phyloP scores from a whole-genome alignment of 2,888 invertebrate species.

The Auanema sp. region DNA sequence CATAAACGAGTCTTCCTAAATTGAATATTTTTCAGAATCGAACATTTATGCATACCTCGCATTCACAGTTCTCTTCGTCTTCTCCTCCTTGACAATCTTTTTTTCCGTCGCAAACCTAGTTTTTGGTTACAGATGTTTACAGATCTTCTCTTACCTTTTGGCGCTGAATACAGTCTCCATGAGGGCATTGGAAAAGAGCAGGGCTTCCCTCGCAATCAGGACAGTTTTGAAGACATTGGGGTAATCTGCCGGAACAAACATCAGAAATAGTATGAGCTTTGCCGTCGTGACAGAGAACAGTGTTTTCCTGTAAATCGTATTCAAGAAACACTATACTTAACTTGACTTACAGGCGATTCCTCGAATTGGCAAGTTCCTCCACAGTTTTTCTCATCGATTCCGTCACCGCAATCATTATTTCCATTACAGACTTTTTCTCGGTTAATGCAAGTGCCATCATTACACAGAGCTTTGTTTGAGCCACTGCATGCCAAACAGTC shows the following conservation, averaged over 20 bases:
- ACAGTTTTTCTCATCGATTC: slow-evolving; percentile 52
- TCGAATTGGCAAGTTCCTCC: slow-evolving; percentile 46
- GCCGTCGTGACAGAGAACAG: slow-evolving; percentile 26
- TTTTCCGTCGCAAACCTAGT: slow-evolving; percentile 50
- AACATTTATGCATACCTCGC: background rate
- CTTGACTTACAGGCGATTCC: background rate
- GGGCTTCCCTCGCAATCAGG: slow-evolving; percentile 35
- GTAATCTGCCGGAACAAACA: slow-evolving; percentile 44
- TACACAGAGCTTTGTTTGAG: slow-evolving; percentile 42
- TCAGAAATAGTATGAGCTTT: slow-evolving; percentile 32
- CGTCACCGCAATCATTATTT: slow-evolving; percentile 43
- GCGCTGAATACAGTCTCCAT: background rate
- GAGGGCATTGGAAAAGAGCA: background rate
- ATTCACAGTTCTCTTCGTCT: slow-evolving; percentile 46
- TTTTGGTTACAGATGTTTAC: too few relatives aligned
- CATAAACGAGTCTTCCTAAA: slow-evolving; percentile 19
- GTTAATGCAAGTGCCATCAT: slow-evolving; percentile 45
- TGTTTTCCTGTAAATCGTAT: slow-evolving; percentile 10
- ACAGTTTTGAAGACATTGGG: slow-evolving; percentile 29
- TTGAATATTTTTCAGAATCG: background rate
- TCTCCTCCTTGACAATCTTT: slow-evolving; percentile 43
- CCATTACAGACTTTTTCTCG: slow-evolving; percentile 52
- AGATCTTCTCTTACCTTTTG: too few relatives aligned
- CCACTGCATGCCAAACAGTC: slow-evolving; percentile 53
- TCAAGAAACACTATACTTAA: background rate